Conservation (phyloP, 1,140 invertebrate genomes). For the Anoplolepis gracilipes region DNA sequence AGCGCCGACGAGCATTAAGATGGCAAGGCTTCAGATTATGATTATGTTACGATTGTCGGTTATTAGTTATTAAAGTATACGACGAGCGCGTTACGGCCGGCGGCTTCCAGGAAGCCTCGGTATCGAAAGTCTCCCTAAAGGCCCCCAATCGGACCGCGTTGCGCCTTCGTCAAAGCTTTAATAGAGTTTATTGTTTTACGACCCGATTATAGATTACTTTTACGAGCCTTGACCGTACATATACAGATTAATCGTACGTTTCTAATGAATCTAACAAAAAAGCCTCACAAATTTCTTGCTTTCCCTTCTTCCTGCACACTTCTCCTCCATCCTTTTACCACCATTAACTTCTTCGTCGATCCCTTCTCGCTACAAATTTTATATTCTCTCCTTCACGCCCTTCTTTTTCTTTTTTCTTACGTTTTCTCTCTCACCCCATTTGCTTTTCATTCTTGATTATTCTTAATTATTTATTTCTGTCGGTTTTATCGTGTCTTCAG, state of each 20-base stretch:
- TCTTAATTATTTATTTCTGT: conserved; percentile 20
- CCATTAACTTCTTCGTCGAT: conserved; percentile 72
- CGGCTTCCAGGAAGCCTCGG: conserved; percentile 55
- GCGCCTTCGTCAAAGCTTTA: conserved; percentile 73
- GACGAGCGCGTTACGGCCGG: conserved; percentile 47
- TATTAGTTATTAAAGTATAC: conserved; percentile 71
- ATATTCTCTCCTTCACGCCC: neutral
- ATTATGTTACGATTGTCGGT: conserved; percentile 68
- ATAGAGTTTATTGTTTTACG: conserved; percentile 85
- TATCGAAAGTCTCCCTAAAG: conserved; percentile 19
- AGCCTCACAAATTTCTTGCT: conserved; percentile 71
- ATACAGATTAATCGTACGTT: conserved; percentile 62
- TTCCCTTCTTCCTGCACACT: neutral
- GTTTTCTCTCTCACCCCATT: neutral
- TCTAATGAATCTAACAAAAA: conserved; percentile 80
- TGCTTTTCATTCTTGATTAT: neutral
- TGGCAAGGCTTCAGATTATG: conserved; percentile 19
- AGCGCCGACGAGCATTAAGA: conserved; percentile 54
- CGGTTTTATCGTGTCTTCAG: neutral
- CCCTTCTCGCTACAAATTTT: conserved; percentile 64
- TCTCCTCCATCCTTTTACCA: conserved; percentile 1
- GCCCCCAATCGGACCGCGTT: conserved; percentile 17
- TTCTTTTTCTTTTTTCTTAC: neutral
- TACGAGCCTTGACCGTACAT: conserved; percentile 69
- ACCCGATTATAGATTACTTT: conserved; percentile 84